phyloP scores from a whole-genome alignment of 2,888 invertebrate genomes.

The Himalopsyche anomala region DNA sequence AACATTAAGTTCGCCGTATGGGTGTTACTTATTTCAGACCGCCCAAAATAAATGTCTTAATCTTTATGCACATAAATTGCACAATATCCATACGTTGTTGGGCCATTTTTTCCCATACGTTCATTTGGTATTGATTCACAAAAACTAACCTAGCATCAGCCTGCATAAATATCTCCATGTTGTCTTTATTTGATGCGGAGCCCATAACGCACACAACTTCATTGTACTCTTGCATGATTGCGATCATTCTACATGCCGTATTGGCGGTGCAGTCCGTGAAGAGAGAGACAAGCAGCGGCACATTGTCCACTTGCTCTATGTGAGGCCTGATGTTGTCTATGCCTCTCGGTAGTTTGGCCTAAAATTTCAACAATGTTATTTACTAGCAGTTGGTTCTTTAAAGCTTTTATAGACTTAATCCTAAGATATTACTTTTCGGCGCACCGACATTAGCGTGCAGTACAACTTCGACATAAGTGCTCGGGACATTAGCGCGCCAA shows the following conservation, averaged over 20 bases:
- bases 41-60: too few species aligned
- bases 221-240: conserved; percentile 96
- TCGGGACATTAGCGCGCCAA: too few species aligned
- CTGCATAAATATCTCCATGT: conserved; percentile 94
- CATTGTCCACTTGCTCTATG: conserved; percentile 96
- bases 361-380: conserved; percentile 50
- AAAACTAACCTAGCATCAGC: conserved; percentile 87
- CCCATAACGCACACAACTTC: conserved; percentile 97
- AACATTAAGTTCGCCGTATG: too few species aligned
- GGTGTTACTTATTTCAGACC: too few species aligned
- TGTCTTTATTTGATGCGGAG: conserved; percentile 91
- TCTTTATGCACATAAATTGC: too few species aligned
- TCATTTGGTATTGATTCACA: not conserved
- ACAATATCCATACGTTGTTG: too few species aligned
- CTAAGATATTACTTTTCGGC: too few species aligned
- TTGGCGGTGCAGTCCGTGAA: conserved; percentile 98
- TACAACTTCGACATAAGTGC: too few species aligned
- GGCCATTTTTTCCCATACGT: too few species aligned
- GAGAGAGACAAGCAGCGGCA: conserved; percentile 95
- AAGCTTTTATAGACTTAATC: too few species aligned
- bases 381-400: too few species aligned
- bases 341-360: conserved; percentile 96
- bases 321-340: conserved; percentile 98
- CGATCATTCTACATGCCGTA: conserved; percentile 93
- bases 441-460: too few species aligned